Conservation (phyloP, 2,888 invertebrate species). For the Troglohyphantes excavatus region DNA sequence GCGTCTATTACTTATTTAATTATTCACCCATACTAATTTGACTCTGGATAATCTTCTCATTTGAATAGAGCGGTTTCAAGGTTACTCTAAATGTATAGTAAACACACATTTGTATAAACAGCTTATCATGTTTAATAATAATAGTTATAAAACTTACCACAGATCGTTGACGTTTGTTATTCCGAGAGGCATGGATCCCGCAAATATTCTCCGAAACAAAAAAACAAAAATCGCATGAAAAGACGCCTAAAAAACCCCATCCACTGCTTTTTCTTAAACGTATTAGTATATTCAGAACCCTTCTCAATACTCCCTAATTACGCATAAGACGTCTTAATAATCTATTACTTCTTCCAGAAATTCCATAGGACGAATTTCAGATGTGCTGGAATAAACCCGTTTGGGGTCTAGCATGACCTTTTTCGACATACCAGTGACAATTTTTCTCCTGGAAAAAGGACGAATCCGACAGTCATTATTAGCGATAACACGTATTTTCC, state of each 20-base stretch:
- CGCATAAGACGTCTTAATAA: constrained; percentile 57
- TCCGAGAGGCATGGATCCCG: background rate
- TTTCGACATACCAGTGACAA: constrained; percentile 56
- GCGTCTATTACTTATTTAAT: background rate
- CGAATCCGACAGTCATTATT: constrained; percentile 52
- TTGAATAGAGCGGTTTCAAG: background rate
- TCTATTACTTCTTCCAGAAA: constrained; percentile 37
- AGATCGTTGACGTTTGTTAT: background rate
- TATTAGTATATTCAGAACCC: constrained; percentile 9
- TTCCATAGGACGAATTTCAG: background rate
- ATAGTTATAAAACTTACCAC: background rate
- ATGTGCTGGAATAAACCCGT: constrained; percentile 18
- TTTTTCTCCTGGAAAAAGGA: constrained; percentile 58
- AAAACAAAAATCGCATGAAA: background rate
- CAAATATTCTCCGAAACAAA: background rate
- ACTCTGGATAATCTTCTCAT: background rate
- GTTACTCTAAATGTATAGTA: background rate
- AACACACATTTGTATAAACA: background rate
- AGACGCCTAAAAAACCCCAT: constrained; percentile 1
- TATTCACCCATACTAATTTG: background rate
- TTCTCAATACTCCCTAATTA: constrained; percentile 54
- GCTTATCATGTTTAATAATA: constrained; percentile 10
- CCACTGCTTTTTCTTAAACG: background rate
- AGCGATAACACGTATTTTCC: constrained; percentile 59
- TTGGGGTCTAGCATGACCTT: constrained; percentile 30